Evolutionary conservation across 2,888 invertebrate genomes (phyloP).

Genomic region (Sesamia inferens): DNA sequence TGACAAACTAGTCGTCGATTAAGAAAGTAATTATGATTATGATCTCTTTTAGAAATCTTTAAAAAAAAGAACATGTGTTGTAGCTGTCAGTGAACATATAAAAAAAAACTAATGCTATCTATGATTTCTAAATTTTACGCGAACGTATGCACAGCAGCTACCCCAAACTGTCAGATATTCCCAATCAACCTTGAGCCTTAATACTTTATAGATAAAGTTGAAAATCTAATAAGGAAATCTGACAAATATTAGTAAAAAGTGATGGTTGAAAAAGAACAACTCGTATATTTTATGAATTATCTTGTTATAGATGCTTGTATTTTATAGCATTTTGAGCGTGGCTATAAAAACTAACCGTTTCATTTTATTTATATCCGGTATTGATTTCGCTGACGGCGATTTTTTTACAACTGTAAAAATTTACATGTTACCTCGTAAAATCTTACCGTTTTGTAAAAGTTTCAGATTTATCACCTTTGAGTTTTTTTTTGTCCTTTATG

Average conservation of each 20-base stretch:
- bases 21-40: constrained; percentile 30
- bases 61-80: constrained; percentile 24
- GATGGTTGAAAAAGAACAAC: constrained; percentile 36
- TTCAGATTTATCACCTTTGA: background rate
- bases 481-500: no score
- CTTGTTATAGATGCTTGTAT: constrained; percentile 40
- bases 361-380: constrained; percentile 1
- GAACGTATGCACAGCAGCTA: constrained; percentile 2
- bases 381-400: constrained; percentile 4
- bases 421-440: background rate
- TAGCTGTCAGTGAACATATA: constrained; percentile 27
- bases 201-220: no score
- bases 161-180: no score
- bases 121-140: constrained; percentile 47
- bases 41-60: constrained; percentile 33
- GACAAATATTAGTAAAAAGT: no score
- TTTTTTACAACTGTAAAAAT: constrained; percentile 12
- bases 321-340: constrained; percentile 23
- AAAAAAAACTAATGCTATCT: constrained; percentile 25
- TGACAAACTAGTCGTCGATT: constrained; percentile 16
- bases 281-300: constrained; percentile 27
- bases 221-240: no score
- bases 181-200: no score
- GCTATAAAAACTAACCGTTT: constrained; percentile 16
- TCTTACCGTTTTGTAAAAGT: background rate